These are phyloP conservation scores for Sphaerophoria rueppellii DNA, from an alignment of 2,888 invertebrate genomes.

Conservation along the genomic window DNA sequence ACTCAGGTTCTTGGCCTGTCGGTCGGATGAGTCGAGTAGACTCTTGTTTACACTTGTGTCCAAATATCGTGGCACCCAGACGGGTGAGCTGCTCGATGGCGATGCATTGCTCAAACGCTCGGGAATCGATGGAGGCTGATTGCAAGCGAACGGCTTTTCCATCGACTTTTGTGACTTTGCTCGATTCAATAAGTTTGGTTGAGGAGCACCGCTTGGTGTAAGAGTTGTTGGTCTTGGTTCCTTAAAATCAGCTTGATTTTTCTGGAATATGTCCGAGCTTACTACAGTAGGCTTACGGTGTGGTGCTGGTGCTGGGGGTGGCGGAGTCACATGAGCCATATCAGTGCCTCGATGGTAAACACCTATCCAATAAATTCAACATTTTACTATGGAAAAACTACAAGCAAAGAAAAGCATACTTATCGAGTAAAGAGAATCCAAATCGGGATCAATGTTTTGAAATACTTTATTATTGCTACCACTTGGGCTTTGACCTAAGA, in stretches of 20 bases:
- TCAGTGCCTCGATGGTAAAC: conserved; percentile 81
- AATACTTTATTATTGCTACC: conserved; percentile 81
- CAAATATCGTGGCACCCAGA: conserved; percentile 87
- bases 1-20: conserved; percentile 86
- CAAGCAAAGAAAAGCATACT: too few species aligned
- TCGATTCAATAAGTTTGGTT: conserved; percentile 54
- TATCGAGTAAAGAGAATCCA: conserved; percentile 90
- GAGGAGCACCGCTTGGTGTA: conserved; percentile 18
- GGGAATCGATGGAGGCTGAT: conserved; percentile 79
- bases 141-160: conserved; percentile 51
- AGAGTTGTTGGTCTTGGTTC: conserved; percentile 55
- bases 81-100: conserved; percentile 84
- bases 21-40: conserved; percentile 82
- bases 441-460: conserved; percentile 84
- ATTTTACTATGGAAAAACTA: too few species aligned
- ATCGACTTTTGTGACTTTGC: conserved; percentile 62
- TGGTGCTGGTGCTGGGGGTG: conserved; percentile 90
- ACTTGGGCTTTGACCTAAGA: conserved; percentile 80
- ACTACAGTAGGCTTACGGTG: conserved; percentile 84
- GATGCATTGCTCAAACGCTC: conserved; percentile 79
- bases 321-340: conserved; percentile 85
- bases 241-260: conserved; percentile 56
- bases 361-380: conserved; percentile 76
- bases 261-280: conserved; percentile 68
- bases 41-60: conserved; percentile 77